phyloP scores from a whole-genome alignment of 2,113 vertebrate genomes.

The Corythaixoides concolor region DNA sequence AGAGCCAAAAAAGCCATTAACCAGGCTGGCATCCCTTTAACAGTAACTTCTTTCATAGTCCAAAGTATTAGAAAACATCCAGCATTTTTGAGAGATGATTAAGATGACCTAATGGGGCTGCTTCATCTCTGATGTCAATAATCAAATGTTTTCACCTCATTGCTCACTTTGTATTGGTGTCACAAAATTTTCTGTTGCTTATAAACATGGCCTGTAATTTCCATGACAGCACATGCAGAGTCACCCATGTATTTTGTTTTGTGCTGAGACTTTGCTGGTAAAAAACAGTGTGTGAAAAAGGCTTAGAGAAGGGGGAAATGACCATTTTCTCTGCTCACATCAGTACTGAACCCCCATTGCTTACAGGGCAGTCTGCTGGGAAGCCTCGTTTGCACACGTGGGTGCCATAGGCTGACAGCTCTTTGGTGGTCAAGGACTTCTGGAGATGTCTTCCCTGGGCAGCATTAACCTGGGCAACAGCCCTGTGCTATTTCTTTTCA shows the following conservation, averaged over 20 bases:
- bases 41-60: not conserved
- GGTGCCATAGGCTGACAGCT: not conserved
- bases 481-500: not conserved
- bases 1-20: not conserved
- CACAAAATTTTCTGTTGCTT: not conserved
- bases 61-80: not conserved
- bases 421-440: not conserved
- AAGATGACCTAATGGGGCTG: not conserved
- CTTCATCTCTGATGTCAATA: not conserved
- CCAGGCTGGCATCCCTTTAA: not conserved
- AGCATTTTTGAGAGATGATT: not conserved
- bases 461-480: not conserved
- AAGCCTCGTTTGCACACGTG: not conserved
- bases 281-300: not conserved
- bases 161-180: not conserved
- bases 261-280: not conserved
- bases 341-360: accelerated
- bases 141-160: not conserved
- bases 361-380: not conserved
- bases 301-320: not conserved
- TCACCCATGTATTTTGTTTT: not conserved
- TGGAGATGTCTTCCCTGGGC: not conserved
- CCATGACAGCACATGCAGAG: not conserved
- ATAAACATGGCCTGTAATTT: not conserved
- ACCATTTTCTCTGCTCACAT: not conserved